Evolutionary conservation across 2,888 invertebrate species (phyloP).

Genomic region (Drosophila mulleri): DNA sequence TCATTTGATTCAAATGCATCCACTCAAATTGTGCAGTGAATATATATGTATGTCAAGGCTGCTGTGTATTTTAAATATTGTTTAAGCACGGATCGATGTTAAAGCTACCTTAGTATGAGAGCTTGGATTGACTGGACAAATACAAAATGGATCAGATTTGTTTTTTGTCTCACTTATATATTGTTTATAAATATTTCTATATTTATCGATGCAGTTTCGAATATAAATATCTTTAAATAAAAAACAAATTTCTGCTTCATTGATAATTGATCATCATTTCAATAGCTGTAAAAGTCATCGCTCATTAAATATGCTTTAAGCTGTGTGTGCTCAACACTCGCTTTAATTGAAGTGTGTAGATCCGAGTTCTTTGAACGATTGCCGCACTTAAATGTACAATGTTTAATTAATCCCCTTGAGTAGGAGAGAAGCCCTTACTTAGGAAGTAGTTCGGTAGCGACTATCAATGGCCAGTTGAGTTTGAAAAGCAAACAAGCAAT

Average conservation of each 20-base stretch:
- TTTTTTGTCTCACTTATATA: too few species aligned
- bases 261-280: neutral
- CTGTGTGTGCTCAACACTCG: neutral
- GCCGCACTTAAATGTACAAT: slow-evolving; percentile 42
- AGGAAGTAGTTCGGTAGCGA: slow-evolving; percentile 14
- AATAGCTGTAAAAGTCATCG: neutral
- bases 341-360: neutral
- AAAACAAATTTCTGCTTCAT: too few species aligned
- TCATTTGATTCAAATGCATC: slow-evolving; percentile 41
- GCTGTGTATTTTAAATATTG: neutral
- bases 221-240: too few species aligned
- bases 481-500: slow-evolving; percentile 67
- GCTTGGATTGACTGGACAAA: too few species aligned
- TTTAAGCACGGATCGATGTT: neutral
- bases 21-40: slow-evolving; percentile 32
- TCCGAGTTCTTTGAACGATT: slow-evolving; percentile 5
- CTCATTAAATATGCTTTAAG: neutral
- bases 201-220: too few species aligned
- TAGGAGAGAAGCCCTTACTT: slow-evolving; percentile 17
- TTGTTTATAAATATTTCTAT: too few species aligned
- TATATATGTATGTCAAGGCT: neutral
- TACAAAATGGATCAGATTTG: too few species aligned
- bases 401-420: slow-evolving; percentile 39
- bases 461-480: slow-evolving; percentile 58
- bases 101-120: neutral